Base-by-base conservation (phyloP, 2,888 invertebrate species). In the Ganaspis brasiliensis region DNA sequence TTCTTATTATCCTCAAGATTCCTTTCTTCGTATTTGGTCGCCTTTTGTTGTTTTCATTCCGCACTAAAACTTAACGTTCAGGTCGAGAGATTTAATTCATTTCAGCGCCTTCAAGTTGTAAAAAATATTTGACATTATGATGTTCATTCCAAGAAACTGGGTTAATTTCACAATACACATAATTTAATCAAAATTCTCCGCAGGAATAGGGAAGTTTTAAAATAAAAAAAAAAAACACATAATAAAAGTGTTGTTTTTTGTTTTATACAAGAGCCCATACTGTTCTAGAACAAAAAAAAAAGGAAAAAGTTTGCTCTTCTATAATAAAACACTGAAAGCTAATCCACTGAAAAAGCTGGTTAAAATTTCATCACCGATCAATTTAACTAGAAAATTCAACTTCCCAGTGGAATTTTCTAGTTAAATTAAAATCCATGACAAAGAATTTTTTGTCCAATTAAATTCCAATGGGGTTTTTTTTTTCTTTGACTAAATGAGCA, bases 1-100 rank as follows among this genome's bases (percentile, higher is more conserved):
- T 63, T 19, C 59, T 63, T 40, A 19, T 63, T 21, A 63, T 37
- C 21, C 37, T 14, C 14, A 12, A 37, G 40, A 19, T 14, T 63
- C 21, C 21, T 67, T 73, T 31, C n/a, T 31, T 19, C 57, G 4
- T 40, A 37, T 35, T 63, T 40, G 12, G 37, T 8, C 19, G 19
- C 16, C 40, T 37, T 16, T 63, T 59, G 35, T 40, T 63, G 14
- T 63, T n/a, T 40, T 40, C 4, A 14, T 37, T 40, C 2, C 14
- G 2, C 3, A 63, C 40, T 63, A 40, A 63, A 63, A 63, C 19
- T 63, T 63, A 37, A 63, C 21, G 37, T 63, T 10, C 14, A 63
- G 37, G 19, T 40, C 63, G 37, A 35, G 40, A 21, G 63, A 40
- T 63, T 63, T 37, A 37, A 14, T 67, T 45, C 63, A 40, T 45